These are phyloP conservation scores for Alcedo atthis DNA, from an alignment of 2,797 vertebrate species.

Conservation along the genomic window DNA sequence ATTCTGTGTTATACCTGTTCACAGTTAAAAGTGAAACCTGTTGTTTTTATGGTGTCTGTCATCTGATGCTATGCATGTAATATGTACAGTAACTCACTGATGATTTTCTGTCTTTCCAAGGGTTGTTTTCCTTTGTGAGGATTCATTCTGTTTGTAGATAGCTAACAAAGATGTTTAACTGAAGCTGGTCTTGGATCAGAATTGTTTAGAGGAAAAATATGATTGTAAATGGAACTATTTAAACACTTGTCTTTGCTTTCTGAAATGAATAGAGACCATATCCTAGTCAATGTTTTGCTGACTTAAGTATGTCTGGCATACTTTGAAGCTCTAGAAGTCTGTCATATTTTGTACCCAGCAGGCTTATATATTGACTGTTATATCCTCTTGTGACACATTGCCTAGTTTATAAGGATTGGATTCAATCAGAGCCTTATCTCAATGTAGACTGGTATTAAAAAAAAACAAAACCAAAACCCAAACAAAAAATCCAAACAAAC, in stretches of 20 bases:
- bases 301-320: background rate
- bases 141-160: background rate
- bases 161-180: background rate
- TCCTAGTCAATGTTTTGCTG: background rate
- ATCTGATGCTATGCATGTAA: constrained; percentile 24
- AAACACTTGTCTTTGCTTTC: background rate
- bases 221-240: background rate
- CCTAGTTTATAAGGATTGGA: background rate
- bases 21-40: constrained; percentile 20
- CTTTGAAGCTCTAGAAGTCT: background rate
- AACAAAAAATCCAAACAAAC: too few relatives aligned
- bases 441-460: background rate
- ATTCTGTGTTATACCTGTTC: background rate
- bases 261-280: background rate
- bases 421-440: background rate
- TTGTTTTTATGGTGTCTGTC: constrained; percentile 1
- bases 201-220: background rate
- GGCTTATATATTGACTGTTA: background rate
- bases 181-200: background rate
- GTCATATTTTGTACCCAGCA: background rate
- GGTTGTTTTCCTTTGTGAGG: background rate
- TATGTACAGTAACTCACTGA: constrained; percentile 34
- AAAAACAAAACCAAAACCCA: background rate
- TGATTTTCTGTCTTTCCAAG: background rate
- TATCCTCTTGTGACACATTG: background rate